Percentiles rank a stretch among this genome's conserved stretches.
Evolutionary conservation across 2,113 vertebrate species (phyloP).

Genomic region (Mus pahari): DNA sequence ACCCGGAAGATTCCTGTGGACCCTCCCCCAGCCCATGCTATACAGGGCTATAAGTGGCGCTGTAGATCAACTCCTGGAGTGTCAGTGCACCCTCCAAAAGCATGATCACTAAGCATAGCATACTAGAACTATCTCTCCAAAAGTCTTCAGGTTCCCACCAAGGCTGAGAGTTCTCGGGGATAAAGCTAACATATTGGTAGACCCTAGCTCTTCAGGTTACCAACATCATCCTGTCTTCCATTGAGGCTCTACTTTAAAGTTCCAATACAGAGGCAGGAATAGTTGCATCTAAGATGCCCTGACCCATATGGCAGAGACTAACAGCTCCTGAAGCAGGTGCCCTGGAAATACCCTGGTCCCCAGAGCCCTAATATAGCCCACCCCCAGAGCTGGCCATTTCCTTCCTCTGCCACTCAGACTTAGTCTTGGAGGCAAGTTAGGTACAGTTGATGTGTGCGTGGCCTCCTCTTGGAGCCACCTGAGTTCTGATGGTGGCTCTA

Average conservation of each 20-base stretch:
- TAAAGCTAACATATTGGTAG: not conserved
- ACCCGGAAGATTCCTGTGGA: not conserved
- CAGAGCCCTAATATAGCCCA: too few species aligned
- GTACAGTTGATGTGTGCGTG: rapidly evolving
- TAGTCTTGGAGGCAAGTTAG: not conserved
- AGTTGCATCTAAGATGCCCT: rapidly evolving
- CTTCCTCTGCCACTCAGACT: not conserved
- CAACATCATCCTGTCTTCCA: rapidly evolving
- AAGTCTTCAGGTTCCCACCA: not conserved
- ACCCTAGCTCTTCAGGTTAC: not conserved
- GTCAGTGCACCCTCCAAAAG: not conserved
- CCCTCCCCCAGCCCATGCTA: rapidly evolving
- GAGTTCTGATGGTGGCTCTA: not conserved
- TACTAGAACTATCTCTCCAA: not conserved
- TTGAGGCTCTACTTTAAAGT: not conserved
- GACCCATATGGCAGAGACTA: not conserved
- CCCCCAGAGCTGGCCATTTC: too few species aligned
- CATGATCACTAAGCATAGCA: not conserved
- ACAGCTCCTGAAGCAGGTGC: not conserved
- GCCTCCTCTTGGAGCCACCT: not conserved
- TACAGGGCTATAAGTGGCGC: not conserved
- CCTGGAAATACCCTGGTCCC: not conserved
- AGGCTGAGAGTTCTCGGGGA: not conserved
- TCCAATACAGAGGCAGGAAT: not conserved
- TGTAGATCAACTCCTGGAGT: not conserved